A percentile compares a stretch with the other conserved stretches of the same genome.
Conservation (phyloP, 35 echinoderm and acorn worm species). For the Strongylocentrotus purpuratus region DNA sequence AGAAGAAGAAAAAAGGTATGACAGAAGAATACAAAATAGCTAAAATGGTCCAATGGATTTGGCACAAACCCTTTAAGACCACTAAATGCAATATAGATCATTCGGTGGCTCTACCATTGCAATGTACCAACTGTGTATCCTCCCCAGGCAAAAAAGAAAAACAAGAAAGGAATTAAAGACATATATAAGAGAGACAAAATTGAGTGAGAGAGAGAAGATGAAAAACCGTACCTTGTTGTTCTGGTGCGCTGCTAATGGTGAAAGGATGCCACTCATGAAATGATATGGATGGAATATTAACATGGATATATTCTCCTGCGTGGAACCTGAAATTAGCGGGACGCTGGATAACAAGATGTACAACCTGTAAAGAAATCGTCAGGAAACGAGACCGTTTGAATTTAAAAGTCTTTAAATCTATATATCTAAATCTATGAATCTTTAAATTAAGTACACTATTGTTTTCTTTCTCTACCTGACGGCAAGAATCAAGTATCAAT, state of each 20-base stretch:
- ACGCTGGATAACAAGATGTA: conserved; percentile 76
- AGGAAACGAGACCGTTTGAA: neutral
- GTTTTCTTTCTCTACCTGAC: neutral
- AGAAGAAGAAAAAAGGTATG: no score
- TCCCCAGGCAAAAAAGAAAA: no score
- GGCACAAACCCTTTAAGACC: no score
- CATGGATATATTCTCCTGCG: conserved; percentile 83
- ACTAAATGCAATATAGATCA: no score
- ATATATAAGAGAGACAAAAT: neutral
- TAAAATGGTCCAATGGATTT: no score
- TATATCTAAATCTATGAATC: no score
- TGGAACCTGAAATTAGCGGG: conserved; percentile 78
- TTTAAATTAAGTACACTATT: neutral
- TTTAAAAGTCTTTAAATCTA: no score
- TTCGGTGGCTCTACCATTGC: no score
- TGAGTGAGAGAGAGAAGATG: neutral
- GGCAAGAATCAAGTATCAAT: neutral
- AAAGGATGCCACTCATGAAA: conserved; percentile 97
- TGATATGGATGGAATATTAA: conserved; percentile 86
- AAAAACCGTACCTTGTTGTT: conserved; percentile 65
- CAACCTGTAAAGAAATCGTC: conserved; percentile 58
- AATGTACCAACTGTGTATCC: no score
- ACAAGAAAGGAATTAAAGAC: no score
- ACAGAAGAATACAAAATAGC: no score
- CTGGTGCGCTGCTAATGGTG: conserved; percentile 91